A percentile compares a stretch with the other conserved stretches of the same genome.
Conservation (phyloP, 1,140 invertebrate species). For the Sycophila sp. region DNA sequence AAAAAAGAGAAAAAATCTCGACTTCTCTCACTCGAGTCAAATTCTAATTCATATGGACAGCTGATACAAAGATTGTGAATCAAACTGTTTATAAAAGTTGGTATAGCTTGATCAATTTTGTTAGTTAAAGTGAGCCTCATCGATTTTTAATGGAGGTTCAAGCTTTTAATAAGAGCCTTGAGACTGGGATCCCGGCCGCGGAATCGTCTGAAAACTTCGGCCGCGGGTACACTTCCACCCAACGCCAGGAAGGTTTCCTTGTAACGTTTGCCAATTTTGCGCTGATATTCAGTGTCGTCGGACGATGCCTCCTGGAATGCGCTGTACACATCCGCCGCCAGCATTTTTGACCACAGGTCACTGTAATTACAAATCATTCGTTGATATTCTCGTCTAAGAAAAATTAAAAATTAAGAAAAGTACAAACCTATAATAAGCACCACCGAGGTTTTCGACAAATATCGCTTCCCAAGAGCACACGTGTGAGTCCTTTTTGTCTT, state of each 20-base stretch:
- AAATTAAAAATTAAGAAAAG: constrained; percentile 6
- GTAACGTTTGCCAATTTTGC: constrained; percentile 76
- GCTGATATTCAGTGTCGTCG: constrained; percentile 63
- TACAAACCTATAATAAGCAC: constrained; percentile 73
- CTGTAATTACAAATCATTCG: constrained; percentile 55
- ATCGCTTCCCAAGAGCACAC: constrained; percentile 82
- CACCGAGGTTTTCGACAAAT: constrained; percentile 76
- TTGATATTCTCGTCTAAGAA: neutral
- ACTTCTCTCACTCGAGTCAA: neutral
- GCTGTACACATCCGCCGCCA: constrained; percentile 89
- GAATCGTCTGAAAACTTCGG: constrained; percentile 89
- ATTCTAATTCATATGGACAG: neutral
- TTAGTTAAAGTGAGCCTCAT: too few relatives aligned
- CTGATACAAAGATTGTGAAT: neutral
- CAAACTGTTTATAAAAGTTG: too few relatives aligned
- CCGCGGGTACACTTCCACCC: constrained; percentile 81
- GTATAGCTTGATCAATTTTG: too few relatives aligned
- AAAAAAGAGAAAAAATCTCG: neutral
- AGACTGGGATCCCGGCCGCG: constrained; percentile 89
- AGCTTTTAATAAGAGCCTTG: constrained; percentile 79
- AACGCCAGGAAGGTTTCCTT: constrained; percentile 86
- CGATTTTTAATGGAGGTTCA: constrained; percentile 68
- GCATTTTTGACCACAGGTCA: constrained; percentile 83
- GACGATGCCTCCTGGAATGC: constrained; percentile 78
- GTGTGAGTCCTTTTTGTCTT: constrained; percentile 81